Evolutionary conservation across 2,113 vertebrate species (phyloP), one percentile per base, ranked within the genome.

Genomic region (Archilochus colubris): DNA sequence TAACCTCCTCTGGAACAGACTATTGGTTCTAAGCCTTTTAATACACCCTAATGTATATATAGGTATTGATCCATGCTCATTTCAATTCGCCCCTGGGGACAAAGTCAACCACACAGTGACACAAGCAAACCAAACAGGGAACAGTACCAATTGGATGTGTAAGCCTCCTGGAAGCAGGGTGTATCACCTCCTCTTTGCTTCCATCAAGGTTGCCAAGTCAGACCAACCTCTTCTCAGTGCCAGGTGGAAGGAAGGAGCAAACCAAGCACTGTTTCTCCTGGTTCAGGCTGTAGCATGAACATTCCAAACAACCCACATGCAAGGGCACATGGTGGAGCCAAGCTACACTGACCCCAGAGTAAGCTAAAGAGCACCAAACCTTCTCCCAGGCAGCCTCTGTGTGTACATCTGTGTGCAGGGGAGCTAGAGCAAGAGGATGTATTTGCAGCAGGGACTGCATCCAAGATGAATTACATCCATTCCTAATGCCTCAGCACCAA

Each of bases 381-480:
- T 59, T 8, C 8, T 14, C 38, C 51, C 55, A 18, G 53, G 53
- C 20, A 70, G 67, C 23, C 30, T 54, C 8, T 57, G 40, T 0
- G 4, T 0, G 2, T 27, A 2, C 12, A 59, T 27, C 27, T 33
- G 1, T 4, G 25, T 43, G 79, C 63, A 38, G 40, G 18, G 43
- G 55, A 31, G 51, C 57, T 83, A 33, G n/a, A 61, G 82, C 21
- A 59, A 59, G 68, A 83, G 23, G 53, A 91, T 78, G 38, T 22
- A 67, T 78, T 70, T 88, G 64, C 53, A 31, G 76, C 82, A 93
- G 73, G 88, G 80, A 93, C 78, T 73, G 40, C 82, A 69, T 82
- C 94, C 95, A 83, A 83, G 73, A 96, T 70, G 58, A 94, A 92
- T 63, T 83, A 69, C 64, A 92, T 68, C 88, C 80, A n/a, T 66